Evolutionary conservation across 2,888 invertebrate genomes (phyloP), one percentile per base, ranked within the genome.

Genomic region (Eilema sororculum): DNA sequence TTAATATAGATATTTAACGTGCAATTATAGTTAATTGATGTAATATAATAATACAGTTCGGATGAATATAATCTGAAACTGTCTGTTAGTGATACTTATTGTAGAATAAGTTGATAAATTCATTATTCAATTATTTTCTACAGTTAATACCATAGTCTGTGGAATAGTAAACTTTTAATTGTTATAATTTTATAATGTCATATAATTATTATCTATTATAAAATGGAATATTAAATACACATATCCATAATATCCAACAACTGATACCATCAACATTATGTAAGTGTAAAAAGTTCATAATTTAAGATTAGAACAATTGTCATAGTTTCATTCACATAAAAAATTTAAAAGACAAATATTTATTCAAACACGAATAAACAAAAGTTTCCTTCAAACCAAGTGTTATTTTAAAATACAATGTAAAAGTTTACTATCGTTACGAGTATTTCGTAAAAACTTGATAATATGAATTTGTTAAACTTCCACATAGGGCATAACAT

Each of bases 31-130:
- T 60, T 70, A 71, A 69, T 72, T 74, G 65, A 24, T 65, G 58
- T 75, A 75, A 72, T 68, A 37, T 16, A 0, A 37, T 37, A 22
- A 24, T 24, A 61, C 5, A 52, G 52, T n/a, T n/a, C 8, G 9
- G n/a, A 52, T 52, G 6, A 52, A 20, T n/a, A 52, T 52, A 0
- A 46, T 72, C 28, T 70, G 57, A 69, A 74, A 71, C 33, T 74
- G 61, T 76, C 70, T 69, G 20, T 60, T 72, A 80, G 71, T 73
- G 73, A 78, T 72, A 72, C n/a, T 52, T n/a, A n/a, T 69, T 68
- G 59, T 74, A 70, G 59, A 69, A 64, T 74, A 76, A 68, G 71
- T 59, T 68, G 56, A 67, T 52, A 57, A 61, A 62, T 69, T 0
- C 16, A 52, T 52, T n/a, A 20, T n/a, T 52, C n/a, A 52, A 52